Evolutionary conservation across 1,140 invertebrate species (phyloP), one percentile per base, ranked within the genome.

Genomic region (Apis florea): DNA sequence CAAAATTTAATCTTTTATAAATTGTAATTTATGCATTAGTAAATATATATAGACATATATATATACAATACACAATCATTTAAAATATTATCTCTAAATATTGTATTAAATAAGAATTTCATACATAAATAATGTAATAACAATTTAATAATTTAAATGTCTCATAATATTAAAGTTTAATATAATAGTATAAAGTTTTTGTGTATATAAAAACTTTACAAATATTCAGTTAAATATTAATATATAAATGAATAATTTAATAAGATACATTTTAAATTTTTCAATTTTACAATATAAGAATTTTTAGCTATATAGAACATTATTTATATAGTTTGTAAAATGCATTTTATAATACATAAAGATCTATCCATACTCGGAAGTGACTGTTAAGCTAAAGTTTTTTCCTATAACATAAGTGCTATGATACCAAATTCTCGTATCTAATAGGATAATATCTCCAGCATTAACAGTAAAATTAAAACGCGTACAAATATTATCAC

Each of bases 401-500:
- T 96, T 95, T 76, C 97, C 96, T 67, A 97, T 95, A 68, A 98
- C 97, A 77, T 94, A 95, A 59, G 98, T 99, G 54, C 96, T 95
- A 94, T 99, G 98, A 92, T 98, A 99, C 98, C 98, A 99, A 81
- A 97, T 95, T 89, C 98, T 96, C 1, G 98, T 98, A 92, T 99
- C 98, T 81, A 99, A 92, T 66, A 98, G 93, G 79, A 98, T 96
- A 96, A 95, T 96, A 94, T 99, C 98, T 63, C 98, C 97, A 26
- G 97, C 96, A 88, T 97, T 95, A 17, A 98, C 97, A 78, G 95
- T 95, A 88, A 97, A 97, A 67, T 96, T 94, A 83, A 98, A 95
- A 31, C 94, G 94, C 63, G 95, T 89, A 90, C 98, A 99, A 75
- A 96, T 91, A 90, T 95, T 90, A 89, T 98, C 96, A 94, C 98